Percentiles rank a stretch among this genome's conserved stretches.
phyloP scores from a whole-genome alignment of 2,888 invertebrate genomes.

The Tineola bisselliella region DNA sequence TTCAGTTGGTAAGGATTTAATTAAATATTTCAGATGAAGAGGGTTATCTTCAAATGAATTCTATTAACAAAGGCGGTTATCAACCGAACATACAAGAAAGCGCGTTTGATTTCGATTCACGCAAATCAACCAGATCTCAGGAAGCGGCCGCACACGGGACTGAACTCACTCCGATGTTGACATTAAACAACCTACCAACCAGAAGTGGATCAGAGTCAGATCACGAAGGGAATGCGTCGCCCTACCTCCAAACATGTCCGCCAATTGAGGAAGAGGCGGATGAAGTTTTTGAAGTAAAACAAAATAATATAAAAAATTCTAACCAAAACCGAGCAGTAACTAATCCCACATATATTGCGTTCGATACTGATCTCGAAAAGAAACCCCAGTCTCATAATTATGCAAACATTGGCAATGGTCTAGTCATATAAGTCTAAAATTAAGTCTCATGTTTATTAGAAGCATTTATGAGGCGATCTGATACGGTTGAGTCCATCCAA shows the following conservation, averaged over 20 bases:
- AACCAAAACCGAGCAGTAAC: conserved; percentile 38
- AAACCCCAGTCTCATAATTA: conserved; percentile 47
- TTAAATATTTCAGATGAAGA: conserved; percentile 38
- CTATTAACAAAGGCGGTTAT: conserved; percentile 56
- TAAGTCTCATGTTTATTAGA: not conserved
- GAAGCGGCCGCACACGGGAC: conserved; percentile 38
- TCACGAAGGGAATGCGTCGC: conserved; percentile 40
- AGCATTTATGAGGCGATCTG: too few species aligned
- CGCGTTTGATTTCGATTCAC: conserved; percentile 64
- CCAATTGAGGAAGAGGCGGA: conserved; percentile 50
- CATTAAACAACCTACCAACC: conserved; percentile 43
- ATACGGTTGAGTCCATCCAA: too few species aligned
- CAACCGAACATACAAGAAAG: conserved; percentile 59
- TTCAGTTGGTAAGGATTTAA: too few species aligned
- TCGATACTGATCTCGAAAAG: conserved; percentile 42
- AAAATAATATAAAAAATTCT: conserved; percentile 43
- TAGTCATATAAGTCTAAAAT: conserved; percentile 45
- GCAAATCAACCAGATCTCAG: conserved; percentile 35
- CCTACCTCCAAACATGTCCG: conserved; percentile 34
- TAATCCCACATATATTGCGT: conserved; percentile 54
- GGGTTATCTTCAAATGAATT: conserved; percentile 73
- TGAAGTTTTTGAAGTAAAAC: conserved; percentile 43
- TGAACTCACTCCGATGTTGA: conserved; percentile 67
- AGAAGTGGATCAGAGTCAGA: conserved; percentile 54
- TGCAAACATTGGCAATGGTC: conserved; percentile 50